phyloP scores from a whole-genome alignment of 2,797 vertebrate species.

The Borostomias antarcticus region DNA sequence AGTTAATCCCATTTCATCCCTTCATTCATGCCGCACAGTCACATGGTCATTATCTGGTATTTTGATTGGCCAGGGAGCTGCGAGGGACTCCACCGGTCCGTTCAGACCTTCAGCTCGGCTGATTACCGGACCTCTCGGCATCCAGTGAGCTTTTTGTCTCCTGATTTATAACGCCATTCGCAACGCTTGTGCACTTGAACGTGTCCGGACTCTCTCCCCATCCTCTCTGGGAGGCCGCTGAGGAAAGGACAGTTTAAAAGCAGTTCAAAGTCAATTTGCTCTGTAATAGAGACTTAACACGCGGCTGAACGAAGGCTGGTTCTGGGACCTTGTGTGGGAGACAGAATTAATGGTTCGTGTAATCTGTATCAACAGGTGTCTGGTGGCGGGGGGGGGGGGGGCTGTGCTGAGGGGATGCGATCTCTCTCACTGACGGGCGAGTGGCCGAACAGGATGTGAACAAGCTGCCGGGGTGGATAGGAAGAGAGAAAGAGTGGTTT shows the following conservation, averaged over 20 bases:
- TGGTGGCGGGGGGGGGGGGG: slow-evolving; percentile 42
- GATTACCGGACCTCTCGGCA: slow-evolving; percentile 32
- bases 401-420: slow-evolving; percentile 46
- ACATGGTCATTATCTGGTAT: slow-evolving; percentile 27
- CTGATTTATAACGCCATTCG: slow-evolving; percentile 63
- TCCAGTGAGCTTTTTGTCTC: slow-evolving; percentile 47
- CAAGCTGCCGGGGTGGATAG: too few relatives aligned
- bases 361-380: slow-evolving; percentile 67
- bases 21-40: slow-evolving; percentile 57
- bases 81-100: slow-evolving; percentile 53
- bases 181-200: slow-evolving; percentile 48
- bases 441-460: slow-evolving; percentile 45
- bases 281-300: slow-evolving; percentile 55
- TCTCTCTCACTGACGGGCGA: slow-evolving; percentile 60
- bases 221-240: slow-evolving; percentile 28
- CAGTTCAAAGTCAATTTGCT: slow-evolving; percentile 55
- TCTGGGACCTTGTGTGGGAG: slow-evolving; percentile 55
- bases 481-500: not conserved
- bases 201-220: slow-evolving; percentile 37
- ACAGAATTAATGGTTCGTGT: slow-evolving; percentile 66
- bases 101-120: slow-evolving; percentile 42
- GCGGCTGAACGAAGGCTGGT: slow-evolving; percentile 47
- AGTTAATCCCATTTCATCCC: slow-evolving; percentile 67
- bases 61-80: slow-evolving; percentile 57
- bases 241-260: slow-evolving; percentile 42